These are phyloP conservation scores for Molossus molossus DNA, from an alignment of 2,797 vertebrate genomes.

Conservation along the genomic window DNA sequence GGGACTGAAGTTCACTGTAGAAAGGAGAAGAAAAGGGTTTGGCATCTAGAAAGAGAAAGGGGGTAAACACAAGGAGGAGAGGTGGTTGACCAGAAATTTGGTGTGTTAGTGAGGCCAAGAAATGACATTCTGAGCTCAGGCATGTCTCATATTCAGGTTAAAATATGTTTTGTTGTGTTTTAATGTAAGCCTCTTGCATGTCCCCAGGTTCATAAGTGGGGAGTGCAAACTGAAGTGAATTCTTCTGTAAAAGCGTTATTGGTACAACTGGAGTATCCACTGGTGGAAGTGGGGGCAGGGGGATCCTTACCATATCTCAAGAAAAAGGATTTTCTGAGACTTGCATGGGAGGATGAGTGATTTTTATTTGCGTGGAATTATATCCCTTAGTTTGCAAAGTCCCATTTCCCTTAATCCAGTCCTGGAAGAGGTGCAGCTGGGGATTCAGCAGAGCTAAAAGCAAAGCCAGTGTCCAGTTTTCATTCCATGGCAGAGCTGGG, in stretches of 20 bases:
- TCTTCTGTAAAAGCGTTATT: slow-evolving; percentile 6
- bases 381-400: too few relatives aligned
- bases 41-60: background rate
- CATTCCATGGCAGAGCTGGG: too few relatives aligned
- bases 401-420: too few relatives aligned
- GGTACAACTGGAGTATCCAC: too few relatives aligned
- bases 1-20: background rate
- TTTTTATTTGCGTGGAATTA: too few relatives aligned
- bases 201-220: background rate
- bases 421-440: too few relatives aligned
- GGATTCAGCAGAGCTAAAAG: too few relatives aligned
- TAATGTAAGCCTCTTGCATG: background rate
- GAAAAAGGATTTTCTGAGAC: too few relatives aligned
- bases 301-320: too few relatives aligned
- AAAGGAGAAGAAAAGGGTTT: background rate
- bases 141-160: background rate
- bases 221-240: background rate
- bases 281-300: too few relatives aligned
- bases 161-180: background rate
- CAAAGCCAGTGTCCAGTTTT: too few relatives aligned
- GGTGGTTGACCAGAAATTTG: background rate
- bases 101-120: background rate
- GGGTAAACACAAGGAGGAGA: background rate
- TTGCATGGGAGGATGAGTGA: too few relatives aligned
- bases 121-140: background rate